Conservation (phyloP, 2,113 vertebrate genomes). For the Hippotragus niger region DNA sequence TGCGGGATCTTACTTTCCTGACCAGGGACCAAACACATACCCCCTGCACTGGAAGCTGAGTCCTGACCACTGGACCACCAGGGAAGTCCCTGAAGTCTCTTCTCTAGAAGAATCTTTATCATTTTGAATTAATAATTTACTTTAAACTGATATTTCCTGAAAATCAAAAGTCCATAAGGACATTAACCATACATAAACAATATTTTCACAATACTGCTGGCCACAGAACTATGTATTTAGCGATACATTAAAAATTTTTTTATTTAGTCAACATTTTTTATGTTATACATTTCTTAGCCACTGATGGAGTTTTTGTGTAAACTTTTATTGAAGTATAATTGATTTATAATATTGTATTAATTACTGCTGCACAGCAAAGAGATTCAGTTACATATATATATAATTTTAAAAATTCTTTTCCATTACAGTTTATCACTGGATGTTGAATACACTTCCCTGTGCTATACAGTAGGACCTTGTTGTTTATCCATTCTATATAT, state of each 20-base stretch:
- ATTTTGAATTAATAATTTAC: constrained; percentile 8
- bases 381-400: neutral
- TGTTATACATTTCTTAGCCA: neutral
- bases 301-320: neutral
- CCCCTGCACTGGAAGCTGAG: neutral
- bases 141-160: neutral
- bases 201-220: neutral
- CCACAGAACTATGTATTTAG: neutral
- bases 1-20: neutral
- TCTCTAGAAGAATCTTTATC: neutral
- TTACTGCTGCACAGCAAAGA: neutral
- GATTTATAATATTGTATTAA: neutral
- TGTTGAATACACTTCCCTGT: neutral
- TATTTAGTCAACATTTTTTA: neutral
- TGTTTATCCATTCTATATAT: neutral
- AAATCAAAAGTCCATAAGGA: neutral
- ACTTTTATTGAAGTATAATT: neutral
- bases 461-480: neutral
- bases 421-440: neutral
- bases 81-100: neutral
- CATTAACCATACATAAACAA: neutral
- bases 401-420: neutral
- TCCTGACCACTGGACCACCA: neutral
- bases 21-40: neutral
- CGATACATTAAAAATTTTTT: neutral